These are phyloP conservation scores for Polydrusus cervinus DNA, from an alignment of 2,888 invertebrate species.

Conservation along the genomic window DNA sequence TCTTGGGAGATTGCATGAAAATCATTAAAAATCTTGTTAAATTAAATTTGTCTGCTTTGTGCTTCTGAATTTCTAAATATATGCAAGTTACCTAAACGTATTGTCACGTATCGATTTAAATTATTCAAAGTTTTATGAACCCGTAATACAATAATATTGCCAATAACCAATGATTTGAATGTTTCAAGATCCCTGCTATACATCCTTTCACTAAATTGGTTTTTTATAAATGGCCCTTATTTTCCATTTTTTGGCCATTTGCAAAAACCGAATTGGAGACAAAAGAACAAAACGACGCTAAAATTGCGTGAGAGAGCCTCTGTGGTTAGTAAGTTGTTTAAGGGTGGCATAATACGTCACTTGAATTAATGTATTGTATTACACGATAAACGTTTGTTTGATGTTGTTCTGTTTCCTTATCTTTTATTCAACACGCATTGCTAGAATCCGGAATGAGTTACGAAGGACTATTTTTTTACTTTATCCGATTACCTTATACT, in stretches of 20 bases:
- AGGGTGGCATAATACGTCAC: conserved; percentile 30
- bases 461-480: conserved; percentile 43
- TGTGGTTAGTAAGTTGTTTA: conserved; percentile 26
- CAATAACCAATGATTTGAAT: neutral
- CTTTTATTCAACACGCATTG: conserved; percentile 44
- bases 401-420: conserved; percentile 36
- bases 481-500: conserved; percentile 49
- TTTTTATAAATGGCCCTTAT: conserved; percentile 13
- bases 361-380: conserved; percentile 33
- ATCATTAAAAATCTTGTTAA: too few species aligned
- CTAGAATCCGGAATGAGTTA: conserved; percentile 42
- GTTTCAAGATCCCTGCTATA: neutral
- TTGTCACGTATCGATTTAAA: too few species aligned
- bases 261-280: conserved; percentile 18
- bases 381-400: conserved; percentile 33
- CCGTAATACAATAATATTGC: neutral
- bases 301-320: conserved; percentile 22
- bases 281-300: conserved; percentile 16
- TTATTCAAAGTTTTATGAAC: too few species aligned
- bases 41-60: too few species aligned
- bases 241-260: conserved; percentile 17
- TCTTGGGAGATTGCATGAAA: too few species aligned
- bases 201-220: neutral
- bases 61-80: too few species aligned
- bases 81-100: too few species aligned